Evolutionary conservation across 2,888 invertebrate genomes (phyloP), one percentile per base, ranked within the genome.

Genomic region (Cerceris ruficornis): DNA sequence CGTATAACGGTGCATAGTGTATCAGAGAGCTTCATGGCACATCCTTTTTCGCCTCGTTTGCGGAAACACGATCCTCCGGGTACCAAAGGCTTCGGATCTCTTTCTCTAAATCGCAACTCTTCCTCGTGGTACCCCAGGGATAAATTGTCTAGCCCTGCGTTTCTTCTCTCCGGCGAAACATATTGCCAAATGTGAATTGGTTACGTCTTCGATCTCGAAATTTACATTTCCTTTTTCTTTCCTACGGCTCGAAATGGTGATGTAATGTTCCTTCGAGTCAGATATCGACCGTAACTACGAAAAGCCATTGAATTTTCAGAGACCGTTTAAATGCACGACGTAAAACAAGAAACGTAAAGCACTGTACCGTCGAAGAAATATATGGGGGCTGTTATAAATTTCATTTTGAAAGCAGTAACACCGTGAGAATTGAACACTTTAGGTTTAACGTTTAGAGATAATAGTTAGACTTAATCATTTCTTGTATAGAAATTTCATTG

Each of bases 111-210:
- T 79, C 75, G 81, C 74, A 77, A 79, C 60, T 69, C 67, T 69
- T 72, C 73, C 57, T 55, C 13, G 58, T 28, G 72, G 68, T 72
- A 76, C 86, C 84, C 83, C 46, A 79, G 83, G 84, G 83, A 84
- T 82, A 81, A 85, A 85, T 83, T 86, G 77, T 74, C 72, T 69
- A 68, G 73, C 49, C 65, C 69, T 57, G 58, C 71, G 81, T 79
- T 81, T 81, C 76, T 61, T 15, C 60, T 46, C 55, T 15, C 57
- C 41, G 65, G 13, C 42, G 17, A 49, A 75, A 70, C 73, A 69
- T 80, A 75, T 81, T 73, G 81, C 62, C 78, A 70, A 84, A 82
- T 71, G 64, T 54, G 54, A 73, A 73, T 69, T 61, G 75, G 75
- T 80, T 72, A 67, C 71, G 57, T 67, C 69, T 67, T 67, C 76